Evolutionary conservation across 2,888 invertebrate genomes (phyloP), one percentile per base, ranked within the genome.

Genomic region (Caenorhabditis angaria): DNA sequence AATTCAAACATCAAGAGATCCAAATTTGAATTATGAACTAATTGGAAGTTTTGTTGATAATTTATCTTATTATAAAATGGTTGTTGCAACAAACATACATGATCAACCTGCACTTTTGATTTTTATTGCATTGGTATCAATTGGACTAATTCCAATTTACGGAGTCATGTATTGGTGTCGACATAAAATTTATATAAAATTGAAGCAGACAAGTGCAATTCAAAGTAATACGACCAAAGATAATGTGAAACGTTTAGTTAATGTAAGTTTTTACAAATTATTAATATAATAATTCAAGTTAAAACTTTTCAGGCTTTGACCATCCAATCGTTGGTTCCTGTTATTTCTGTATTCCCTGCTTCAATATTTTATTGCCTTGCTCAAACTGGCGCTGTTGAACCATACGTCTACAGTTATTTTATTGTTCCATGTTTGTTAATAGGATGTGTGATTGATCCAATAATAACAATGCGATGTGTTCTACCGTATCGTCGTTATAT

Each of bases 111-210:
- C 61, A 8, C 27, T 70, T 8, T 59, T 70, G 14, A 54, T 65
- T 20, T 58, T 70, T 18, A n/a, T 62, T 0, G 0, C 58, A 10
- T 53, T 62, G 0, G 65, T 70, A 14, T 62, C 70, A 2, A 12
- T 65, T 20, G 70, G 70, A 3, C 27, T 70, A 2, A 41, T 65
- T 0, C 70, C 70, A 2, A 65, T 70, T 6, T 70, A 70, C 51
- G 53, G 51, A 18, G 62, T 70, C 18, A 70, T 70, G 70, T 70
- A 70, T 50, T 70, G 70, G 70, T 70, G 70, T 50, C 47, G 70
- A 25, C 55, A 62, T 28, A 53, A 70, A 27, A 70, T 70, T 25
- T 65, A 65, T 29, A 61, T 65, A 27, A 61, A 61, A 8, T 50
- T 70, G 48, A 70, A 62, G n/a, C 25, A 65, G 27, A 65, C 70